A percentile compares a stretch with the other conserved stretches of the same genome.
phyloP scores from a whole-genome alignment of 2,113 vertebrate genomes.

The Struthidea cinerea region DNA sequence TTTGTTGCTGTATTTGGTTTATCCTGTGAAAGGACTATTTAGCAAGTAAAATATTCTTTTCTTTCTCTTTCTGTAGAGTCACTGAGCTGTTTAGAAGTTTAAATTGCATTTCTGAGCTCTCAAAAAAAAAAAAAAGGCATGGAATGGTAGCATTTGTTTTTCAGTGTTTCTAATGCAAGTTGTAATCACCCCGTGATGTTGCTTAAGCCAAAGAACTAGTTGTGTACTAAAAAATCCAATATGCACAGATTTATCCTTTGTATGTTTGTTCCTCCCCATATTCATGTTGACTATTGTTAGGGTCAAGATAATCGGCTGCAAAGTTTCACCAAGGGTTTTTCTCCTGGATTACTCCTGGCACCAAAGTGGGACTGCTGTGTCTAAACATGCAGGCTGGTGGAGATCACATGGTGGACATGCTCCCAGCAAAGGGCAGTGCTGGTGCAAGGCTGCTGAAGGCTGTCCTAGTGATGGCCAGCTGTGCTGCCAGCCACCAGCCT shows the following conservation, averaged over 20 bases:
- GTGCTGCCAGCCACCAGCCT: neutral
- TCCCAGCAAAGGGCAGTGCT: neutral
- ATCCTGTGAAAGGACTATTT: neutral
- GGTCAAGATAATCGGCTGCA: neutral
- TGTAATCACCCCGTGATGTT: neutral
- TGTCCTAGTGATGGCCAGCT: neutral
- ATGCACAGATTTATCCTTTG: neutral
- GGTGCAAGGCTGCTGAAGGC: neutral
- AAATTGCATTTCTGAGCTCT: neutral
- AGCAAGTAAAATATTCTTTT: neutral
- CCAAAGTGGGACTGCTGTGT: neutral
- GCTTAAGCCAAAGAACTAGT: neutral
- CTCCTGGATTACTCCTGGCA: neutral
- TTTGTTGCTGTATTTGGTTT: neutral
- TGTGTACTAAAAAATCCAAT: neutral
- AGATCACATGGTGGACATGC: accelerated
- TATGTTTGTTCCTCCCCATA: neutral
- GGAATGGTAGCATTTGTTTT: neutral
- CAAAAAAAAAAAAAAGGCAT: neutral
- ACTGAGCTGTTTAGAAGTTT: neutral
- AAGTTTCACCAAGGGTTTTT: neutral
- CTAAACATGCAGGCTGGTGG: neutral
- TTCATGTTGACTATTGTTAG: neutral
- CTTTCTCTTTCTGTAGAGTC: neutral
- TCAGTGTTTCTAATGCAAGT: neutral